phyloP scores from a whole-genome alignment of 2,888 invertebrate species.

The Achlya flavicornis region DNA sequence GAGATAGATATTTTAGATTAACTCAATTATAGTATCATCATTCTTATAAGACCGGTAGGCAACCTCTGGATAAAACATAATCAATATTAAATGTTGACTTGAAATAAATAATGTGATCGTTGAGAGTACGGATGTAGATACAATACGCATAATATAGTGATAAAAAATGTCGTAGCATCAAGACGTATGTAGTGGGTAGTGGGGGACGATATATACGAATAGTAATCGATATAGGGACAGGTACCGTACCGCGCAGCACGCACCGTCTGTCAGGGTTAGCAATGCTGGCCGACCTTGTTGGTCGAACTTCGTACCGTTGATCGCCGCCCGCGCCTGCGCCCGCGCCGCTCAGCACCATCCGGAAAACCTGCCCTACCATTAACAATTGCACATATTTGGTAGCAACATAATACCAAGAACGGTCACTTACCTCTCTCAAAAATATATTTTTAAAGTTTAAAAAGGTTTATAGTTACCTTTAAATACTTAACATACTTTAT shows the following conservation, averaged over 20 bases:
- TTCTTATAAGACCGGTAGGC: neutral
- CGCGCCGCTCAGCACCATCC: conserved; percentile 16
- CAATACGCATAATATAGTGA: neutral
- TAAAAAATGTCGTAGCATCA: neutral
- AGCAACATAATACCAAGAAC: conserved; percentile 17
- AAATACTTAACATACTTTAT: neutral
- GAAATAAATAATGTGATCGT: neutral
- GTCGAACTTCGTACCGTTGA: conserved; percentile 26
- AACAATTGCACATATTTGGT: conserved; percentile 21
- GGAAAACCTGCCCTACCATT: conserved; percentile 32
- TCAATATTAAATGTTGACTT: conserved; percentile 7
- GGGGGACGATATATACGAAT: neutral
- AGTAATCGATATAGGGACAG: neutral
- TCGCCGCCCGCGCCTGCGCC: conserved; percentile 15
- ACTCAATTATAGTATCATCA: too few species aligned
- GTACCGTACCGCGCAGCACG: neutral
- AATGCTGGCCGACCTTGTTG: conserved; percentile 36
- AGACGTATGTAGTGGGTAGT: neutral
- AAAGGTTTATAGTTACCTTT: too few species aligned
- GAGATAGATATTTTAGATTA: too few species aligned
- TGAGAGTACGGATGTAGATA: neutral
- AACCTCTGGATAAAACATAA: neutral
- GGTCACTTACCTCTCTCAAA: neutral
- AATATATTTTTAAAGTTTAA: neutral
- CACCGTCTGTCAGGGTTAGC: conserved; percentile 36